phyloP scores from a whole-genome alignment of 2,113 vertebrate species.

The Hassar affinis region DNA sequence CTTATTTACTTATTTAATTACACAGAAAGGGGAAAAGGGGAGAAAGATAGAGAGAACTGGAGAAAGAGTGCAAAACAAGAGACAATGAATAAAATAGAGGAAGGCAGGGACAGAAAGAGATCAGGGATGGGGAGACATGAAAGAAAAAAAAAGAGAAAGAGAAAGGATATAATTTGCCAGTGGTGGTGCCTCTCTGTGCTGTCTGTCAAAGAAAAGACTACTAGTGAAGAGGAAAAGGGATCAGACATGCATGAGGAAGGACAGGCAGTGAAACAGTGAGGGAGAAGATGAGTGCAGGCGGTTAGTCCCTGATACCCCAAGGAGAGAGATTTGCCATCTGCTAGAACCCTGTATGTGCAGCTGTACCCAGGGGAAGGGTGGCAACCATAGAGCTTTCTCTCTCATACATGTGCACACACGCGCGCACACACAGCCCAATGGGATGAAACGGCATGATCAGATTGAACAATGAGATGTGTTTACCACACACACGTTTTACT shows the following conservation, averaged over 20 bases:
- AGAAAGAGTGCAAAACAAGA: slow-evolving; percentile 28
- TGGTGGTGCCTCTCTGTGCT: slow-evolving; percentile 30
- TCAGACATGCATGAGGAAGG: slow-evolving; percentile 43
- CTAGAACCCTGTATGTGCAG: slow-evolving; percentile 64
- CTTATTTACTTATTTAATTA: slow-evolving; percentile 70
- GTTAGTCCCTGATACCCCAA: slow-evolving; percentile 60
- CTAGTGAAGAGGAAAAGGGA: slow-evolving; percentile 31
- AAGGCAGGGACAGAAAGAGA: slow-evolving; percentile 1
- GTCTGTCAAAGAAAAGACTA: slow-evolving; percentile 44
- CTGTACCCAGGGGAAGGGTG: slow-evolving; percentile 53
- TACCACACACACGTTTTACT: slow-evolving; percentile 31
- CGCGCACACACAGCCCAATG: slow-evolving; percentile 12
- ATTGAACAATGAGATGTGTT: slow-evolving; percentile 41
- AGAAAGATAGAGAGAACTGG: slow-evolving; percentile 51
- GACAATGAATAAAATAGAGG: not conserved
- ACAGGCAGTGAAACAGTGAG: slow-evolving; percentile 35
- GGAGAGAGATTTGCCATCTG: slow-evolving; percentile 74
- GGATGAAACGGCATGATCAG: slow-evolving; percentile 44
- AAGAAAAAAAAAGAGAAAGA: not conserved
- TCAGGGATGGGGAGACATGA: not conserved
- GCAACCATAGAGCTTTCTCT: not conserved
- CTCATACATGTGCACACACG: not conserved
- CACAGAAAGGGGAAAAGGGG: slow-evolving; percentile 45
- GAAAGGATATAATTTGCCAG: slow-evolving; percentile 38
- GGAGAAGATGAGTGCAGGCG: slow-evolving; percentile 42